These are phyloP conservation scores for Myioborus miniatus DNA, from an alignment of 2,797 vertebrate species.

Conservation along the genomic window DNA sequence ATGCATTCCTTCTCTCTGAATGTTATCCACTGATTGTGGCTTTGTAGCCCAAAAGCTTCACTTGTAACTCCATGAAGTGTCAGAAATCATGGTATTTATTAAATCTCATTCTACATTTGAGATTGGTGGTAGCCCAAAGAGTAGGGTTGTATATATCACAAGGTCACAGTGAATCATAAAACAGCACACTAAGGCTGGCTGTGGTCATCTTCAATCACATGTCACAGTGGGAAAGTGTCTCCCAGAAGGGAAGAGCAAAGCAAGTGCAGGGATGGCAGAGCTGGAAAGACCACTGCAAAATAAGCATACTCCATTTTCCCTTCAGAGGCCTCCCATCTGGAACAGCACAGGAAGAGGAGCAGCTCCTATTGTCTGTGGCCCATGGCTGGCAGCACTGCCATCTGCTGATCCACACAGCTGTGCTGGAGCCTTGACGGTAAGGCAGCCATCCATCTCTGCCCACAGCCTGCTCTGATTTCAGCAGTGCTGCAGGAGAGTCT, in stretches of 20 bases:
- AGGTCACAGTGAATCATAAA: not conserved
- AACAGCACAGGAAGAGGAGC: not conserved
- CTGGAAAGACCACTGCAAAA: not conserved
- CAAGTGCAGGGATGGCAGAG: not conserved
- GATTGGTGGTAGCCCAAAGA: not conserved
- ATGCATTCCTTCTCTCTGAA: not conserved
- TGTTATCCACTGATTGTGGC: not conserved
- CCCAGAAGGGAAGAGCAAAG: not conserved
- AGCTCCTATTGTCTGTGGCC: not conserved
- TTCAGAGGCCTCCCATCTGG: conserved; percentile 18
- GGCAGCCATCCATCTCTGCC: conserved; percentile 16
- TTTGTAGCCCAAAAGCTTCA: not conserved
- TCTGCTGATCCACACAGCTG: conserved; percentile 47
- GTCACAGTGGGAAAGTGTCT: not conserved
- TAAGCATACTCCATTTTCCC: not conserved
- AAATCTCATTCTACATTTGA: not conserved
- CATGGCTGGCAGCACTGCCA: conserved; percentile 33
- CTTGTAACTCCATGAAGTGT: not conserved
- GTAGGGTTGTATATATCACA: not conserved
- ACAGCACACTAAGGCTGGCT: not conserved
- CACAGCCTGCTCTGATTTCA: not conserved
- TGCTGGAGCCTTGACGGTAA: not conserved
- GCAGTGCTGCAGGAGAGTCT: not conserved
- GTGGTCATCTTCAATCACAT: not conserved
- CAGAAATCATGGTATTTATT: not conserved